These are phyloP conservation scores for Lycodopsis pacificus DNA, from an alignment of 2,797 vertebrate genomes.

Conservation along the genomic window DNA sequence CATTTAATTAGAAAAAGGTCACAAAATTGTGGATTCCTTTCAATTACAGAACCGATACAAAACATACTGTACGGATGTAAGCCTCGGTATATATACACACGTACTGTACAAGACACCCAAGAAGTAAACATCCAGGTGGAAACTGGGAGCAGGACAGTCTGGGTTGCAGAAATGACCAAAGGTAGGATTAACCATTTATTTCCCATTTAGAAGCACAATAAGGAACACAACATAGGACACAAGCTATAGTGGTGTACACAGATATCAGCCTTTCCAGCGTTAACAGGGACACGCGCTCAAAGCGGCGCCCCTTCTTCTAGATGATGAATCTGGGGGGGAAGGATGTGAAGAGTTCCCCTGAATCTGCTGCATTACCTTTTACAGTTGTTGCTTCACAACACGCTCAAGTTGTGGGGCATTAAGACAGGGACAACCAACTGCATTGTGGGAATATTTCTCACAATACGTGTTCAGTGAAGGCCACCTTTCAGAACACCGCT, in stretches of 20 bases:
- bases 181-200: slow-evolving; percentile 72
- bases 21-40: slow-evolving; percentile 78
- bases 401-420: not conserved
- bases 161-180: slow-evolving; percentile 65
- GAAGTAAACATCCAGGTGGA: slow-evolving; percentile 82
- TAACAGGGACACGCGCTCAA: slow-evolving; percentile 33
- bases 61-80: slow-evolving; percentile 79
- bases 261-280: slow-evolving; percentile 56
- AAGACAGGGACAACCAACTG: not conserved
- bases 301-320: slow-evolving; percentile 33
- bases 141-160: slow-evolving; percentile 68
- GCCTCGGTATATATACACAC: slow-evolving; percentile 66
- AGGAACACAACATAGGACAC: slow-evolving; percentile 76
- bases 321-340: slow-evolving; percentile 1
- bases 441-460: slow-evolving; percentile 15
- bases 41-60: slow-evolving; percentile 82
- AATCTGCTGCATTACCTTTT: slow-evolving; percentile 35
- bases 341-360: slow-evolving; percentile 26
- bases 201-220: slow-evolving; percentile 78
- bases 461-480: not conserved
- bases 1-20: slow-evolving; percentile 78
- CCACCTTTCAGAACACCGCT: not conserved
- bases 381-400: not conserved
- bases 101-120: slow-evolving; percentile 79
- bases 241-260: slow-evolving; percentile 75